Base-by-base conservation (phyloP, 64 coral and sea anemone genomes). In the Stylophora pistillata region DNA sequence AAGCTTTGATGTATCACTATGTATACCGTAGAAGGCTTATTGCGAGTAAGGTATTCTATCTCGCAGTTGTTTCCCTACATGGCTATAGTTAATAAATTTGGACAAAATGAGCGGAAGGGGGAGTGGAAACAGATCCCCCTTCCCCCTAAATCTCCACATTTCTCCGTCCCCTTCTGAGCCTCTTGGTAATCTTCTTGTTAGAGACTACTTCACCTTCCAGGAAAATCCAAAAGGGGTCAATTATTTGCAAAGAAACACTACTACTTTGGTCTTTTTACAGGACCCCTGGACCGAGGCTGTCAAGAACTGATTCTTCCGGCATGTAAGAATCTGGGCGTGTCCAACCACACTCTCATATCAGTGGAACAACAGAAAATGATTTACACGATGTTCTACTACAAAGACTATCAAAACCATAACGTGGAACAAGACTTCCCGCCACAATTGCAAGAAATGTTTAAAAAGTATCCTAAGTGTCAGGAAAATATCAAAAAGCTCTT, bases 381-480 rank as follows among this genome's bases (percentile, higher is more conserved):
- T 53, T 64, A 9, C 69, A 84, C 23, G n/a, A 13, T n/a, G 18
- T 20, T 4, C n/a, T 12, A 6, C n/a, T 84, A 84, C 62, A 5
- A 6, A 1, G 69, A 84, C n/a, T n/a, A n/a, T n/a, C n/a, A n/a
- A n/a, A n/a, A n/a, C n/a, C n/a, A n/a, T n/a, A 18, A 70, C 1
- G 10, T 53, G 21, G 80, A 84, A 12, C 66, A 32, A 26, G 34
- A 26, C 23, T 84, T 84, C 47, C 80, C 80, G 2, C 31, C 13
- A 65, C 0, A 34, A 2, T 1, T 70, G 4, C 80, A 17, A 84
- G 53, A 54, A 37, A 5, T 27, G 1, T 25, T 70, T 4, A 26
- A 84, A 16, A 92, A 92, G 15, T 68, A 86, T 33, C 85, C 90
- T 2, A 56, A 53, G 18, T 92, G 90, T 29, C 37, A 74, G 12